A percentile compares a stretch with the other conserved stretches of the same genome.
Evolutionary conservation across 2,113 vertebrate genomes (phyloP).

Genomic region (Anarrhichthys ocellatus): DNA sequence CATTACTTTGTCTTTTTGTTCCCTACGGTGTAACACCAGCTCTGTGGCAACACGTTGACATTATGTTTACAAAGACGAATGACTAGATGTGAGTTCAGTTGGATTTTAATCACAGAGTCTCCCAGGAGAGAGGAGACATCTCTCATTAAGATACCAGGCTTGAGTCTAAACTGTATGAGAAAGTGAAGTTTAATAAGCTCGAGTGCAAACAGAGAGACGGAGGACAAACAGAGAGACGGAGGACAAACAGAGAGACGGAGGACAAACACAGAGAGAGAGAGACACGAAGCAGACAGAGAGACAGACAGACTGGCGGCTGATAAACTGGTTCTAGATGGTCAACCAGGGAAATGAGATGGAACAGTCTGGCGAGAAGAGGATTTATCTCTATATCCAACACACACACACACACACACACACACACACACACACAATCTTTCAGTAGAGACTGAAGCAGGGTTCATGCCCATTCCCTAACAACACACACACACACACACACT

Average conservation of each 20-base stretch:
- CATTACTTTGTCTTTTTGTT: background rate
- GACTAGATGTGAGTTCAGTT: background rate
- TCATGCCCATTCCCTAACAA: background rate
- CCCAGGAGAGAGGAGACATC: constrained; percentile 16
- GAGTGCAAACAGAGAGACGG: background rate
- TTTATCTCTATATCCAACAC: constrained; percentile 35
- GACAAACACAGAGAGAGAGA: constrained; percentile 4
- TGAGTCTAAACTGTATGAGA: background rate
- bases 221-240: constrained; percentile 5
- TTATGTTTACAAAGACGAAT: background rate
- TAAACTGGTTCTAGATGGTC: constrained; percentile 13
- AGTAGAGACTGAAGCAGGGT: background rate
- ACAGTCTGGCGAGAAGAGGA: constrained; percentile 19
- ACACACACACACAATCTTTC: constrained; percentile 20
- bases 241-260: background rate
- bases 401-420: constrained; percentile 16
- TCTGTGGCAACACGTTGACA: background rate
- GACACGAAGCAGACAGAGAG: background rate
- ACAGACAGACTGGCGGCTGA: background rate
- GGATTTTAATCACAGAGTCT: background rate
- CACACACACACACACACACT: constrained; percentile 27
- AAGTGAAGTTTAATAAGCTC: constrained; percentile 46
- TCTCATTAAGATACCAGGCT: constrained; percentile 13
- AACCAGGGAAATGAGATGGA: constrained; percentile 40
- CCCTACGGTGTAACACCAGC: background rate